Evolutionary conservation across 2,797 vertebrate genomes (phyloP), one percentile per base, ranked within the genome.

Genomic region (Bradypodion ventrale): DNA sequence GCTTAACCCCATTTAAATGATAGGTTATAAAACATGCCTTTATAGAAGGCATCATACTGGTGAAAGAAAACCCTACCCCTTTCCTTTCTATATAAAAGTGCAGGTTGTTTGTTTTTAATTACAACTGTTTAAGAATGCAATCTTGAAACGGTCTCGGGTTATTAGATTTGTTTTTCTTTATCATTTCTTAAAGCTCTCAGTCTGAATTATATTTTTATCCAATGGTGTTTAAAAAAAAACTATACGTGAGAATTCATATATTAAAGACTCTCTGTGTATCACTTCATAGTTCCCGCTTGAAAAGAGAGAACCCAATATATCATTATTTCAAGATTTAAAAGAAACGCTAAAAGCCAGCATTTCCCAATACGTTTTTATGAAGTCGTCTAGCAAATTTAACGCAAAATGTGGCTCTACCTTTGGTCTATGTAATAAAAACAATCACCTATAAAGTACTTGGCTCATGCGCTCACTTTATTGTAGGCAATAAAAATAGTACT

Each of bases 361-460:
- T 82, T 75, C 42, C 70, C 59, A 49, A 74, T 15, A 82, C 21
- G 29, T 32, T 37, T 74, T 82, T 82, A 74, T 75, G 70, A 74
- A 65, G 59, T 10, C 4, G 4, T 29, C n/a, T 37, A 49, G 52
- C 40, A 49, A 65, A 75, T 75, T 37, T 37, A 74, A 82, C 52
- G 23, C 80, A 37, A 42, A 82, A 82, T 62, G 70, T 46, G 42
- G 59, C 35, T 74, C 70, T 29, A 46, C 23, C 29, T 74, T 82
- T 23, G 2, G 32, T 63, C 80, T 65, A 27, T 44, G 70, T 29
- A 29, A 49, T 63, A 74, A 74, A 82, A 63, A 74, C 72, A 80
- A 40, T 56, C 35, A 74, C 80, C 40, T 62, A 62, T 56, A 82
- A 82, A 74, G 59, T 63, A 29, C 80, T 75, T 44, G 70, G 72